phyloP scores from a whole-genome alignment of 2,888 invertebrate genomes.

The Drosophila pseudotakahashii region DNA sequence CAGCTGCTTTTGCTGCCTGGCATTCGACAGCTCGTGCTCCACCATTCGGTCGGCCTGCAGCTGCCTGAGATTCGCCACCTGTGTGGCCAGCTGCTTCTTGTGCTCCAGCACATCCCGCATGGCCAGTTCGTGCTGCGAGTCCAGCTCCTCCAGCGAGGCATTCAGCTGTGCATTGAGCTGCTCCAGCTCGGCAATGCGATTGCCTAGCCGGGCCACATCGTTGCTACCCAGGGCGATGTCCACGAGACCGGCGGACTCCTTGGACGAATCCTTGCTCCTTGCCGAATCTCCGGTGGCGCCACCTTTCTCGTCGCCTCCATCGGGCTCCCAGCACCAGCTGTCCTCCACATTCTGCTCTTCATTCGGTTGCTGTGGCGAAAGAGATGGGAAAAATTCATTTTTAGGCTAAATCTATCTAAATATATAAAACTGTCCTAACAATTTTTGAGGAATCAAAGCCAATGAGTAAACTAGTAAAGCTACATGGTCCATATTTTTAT shows the following conservation, averaged over 20 bases:
- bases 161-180: conserved; percentile 85
- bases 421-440: too few relatives aligned
- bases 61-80: conserved; percentile 84
- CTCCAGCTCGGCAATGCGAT: conserved; percentile 84
- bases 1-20: conserved; percentile 63
- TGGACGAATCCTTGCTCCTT: background rate
- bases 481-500: too few relatives aligned
- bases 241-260: conserved; percentile 35
- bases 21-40: conserved; percentile 70
- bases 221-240: conserved; percentile 50
- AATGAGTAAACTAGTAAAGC: too few relatives aligned
- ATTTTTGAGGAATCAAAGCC: too few relatives aligned
- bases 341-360: conserved; percentile 80
- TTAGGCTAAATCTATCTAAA: too few relatives aligned
- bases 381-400: too few relatives aligned
- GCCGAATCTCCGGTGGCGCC: conserved; percentile 61
- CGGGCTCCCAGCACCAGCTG: conserved; percentile 84
- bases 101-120: conserved; percentile 86
- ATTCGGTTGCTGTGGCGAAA: conserved; percentile 4
- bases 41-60: conserved; percentile 70
- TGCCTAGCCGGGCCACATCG: conserved; percentile 76
- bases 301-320: conserved; percentile 64
- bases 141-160: conserved; percentile 88
- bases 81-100: conserved; percentile 86
- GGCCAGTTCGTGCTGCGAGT: conserved; percentile 89